Base-by-base conservation (phyloP, 2,888 invertebrate species). In the Lagria hirta region DNA sequence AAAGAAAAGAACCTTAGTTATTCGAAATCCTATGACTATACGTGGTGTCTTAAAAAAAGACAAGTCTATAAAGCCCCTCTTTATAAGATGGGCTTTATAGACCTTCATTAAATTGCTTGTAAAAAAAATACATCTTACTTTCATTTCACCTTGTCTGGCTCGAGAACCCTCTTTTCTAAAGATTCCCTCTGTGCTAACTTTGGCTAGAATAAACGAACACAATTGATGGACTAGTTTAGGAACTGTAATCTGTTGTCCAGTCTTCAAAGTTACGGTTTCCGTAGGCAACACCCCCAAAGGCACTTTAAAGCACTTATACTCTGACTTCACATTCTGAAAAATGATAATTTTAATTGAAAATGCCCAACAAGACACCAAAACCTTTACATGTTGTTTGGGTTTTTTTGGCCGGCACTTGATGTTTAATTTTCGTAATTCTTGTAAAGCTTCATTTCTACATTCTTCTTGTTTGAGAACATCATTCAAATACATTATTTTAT, bases 111-210 rank as follows among this genome's bases (percentile, higher is more conserved):
- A n/a, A n/a, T n/a, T n/a, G n/a, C n/a, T n/a, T n/a, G n/a, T n/a
- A n/a, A n/a, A n/a, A n/a, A n/a, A 40, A 28, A 34, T 18, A 26
- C 37, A 53, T 43, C 70, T 62, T 67, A 87, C 86, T 73, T 84
- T 84, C 12, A 93, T 80, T 69, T 90, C 89, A 63, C 84, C 86
- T 69, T 91, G 90, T 48, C 92, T 77, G 20, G 81, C 76, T 57
- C 87, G 81, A 1, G 91, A 89, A 7, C 93, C 94, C 29, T 90
- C 89, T 74, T 91, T 93, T 4, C 94, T 78, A 68, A 94, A 94
- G 29, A 94, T 72, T 1, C 94, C 94, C 66, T 93, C 93, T 11
- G 84, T 81, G 38, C 80, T 77, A 15, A 85, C 78, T 69, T 85
- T 80, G 26, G 80, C 74, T 49, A 83, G 73, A 33, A 90, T 78